These are phyloP conservation scores for Pseudococcus viburni DNA, from an alignment of 2,888 invertebrate genomes.

Conservation along the genomic window DNA sequence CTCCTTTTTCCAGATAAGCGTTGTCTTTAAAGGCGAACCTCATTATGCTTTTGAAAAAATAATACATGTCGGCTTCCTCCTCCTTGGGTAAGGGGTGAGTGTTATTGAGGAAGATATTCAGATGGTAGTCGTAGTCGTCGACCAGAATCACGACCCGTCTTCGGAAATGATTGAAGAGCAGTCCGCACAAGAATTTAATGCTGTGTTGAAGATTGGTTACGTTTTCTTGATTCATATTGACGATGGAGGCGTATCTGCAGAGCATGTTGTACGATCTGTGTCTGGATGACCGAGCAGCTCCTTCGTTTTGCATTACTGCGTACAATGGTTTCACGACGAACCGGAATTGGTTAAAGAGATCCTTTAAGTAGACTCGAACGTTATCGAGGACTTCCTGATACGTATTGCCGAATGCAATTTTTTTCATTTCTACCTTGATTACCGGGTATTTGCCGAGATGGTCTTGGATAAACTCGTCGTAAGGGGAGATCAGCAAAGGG, in stretches of 20 bases:
- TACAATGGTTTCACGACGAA: neutral
- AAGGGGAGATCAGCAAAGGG: neutral
- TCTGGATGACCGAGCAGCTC: neutral
- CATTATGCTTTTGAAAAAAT: neutral
- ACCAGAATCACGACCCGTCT: neutral
- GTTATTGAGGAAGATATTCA: neutral
- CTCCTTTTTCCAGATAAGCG: neutral
- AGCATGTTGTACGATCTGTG: neutral
- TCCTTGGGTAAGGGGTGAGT: neutral
- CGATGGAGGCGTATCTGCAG: neutral
- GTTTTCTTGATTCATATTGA: slow-evolving; percentile 5
- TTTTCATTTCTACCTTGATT: neutral
- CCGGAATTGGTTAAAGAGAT: neutral
- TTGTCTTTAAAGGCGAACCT: slow-evolving; percentile 10
- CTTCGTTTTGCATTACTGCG: neutral
- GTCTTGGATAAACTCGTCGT: neutral
- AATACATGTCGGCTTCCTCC: neutral
- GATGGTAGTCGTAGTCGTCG: slow-evolving; percentile 1
- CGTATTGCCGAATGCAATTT: neutral
- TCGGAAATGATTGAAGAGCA: neutral
- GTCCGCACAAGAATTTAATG: neutral
- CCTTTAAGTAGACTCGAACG: neutral
- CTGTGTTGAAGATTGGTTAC: neutral
- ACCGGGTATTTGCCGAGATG: slow-evolving; percentile 30
- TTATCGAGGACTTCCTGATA: neutral